Percentiles rank a stretch among this genome's conserved stretches.
Conservation (phyloP, 2,888 invertebrate genomes). For the Ectemnius lituratus region DNA sequence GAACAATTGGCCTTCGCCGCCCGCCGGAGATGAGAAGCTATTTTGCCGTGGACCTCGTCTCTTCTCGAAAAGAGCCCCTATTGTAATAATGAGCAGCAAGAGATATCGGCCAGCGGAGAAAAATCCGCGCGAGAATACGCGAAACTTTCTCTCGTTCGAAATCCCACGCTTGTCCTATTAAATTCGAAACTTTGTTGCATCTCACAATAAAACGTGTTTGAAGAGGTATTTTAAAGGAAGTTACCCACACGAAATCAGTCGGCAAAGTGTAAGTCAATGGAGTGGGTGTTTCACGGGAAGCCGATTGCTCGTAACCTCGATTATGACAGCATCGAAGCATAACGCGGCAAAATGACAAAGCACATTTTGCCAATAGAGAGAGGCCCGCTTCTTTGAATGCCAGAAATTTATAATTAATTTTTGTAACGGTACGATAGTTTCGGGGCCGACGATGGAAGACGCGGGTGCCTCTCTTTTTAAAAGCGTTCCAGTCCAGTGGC, state of each 20-base stretch:
- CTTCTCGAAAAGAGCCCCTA: conserved; percentile 44
- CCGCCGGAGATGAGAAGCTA: conserved; percentile 54
- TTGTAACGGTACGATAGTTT: conserved; percentile 64
- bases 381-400: conserved; percentile 61
- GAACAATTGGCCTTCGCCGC: conserved; percentile 46
- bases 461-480: conserved; percentile 45
- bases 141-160: too few relatives aligned
- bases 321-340: conserved; percentile 65
- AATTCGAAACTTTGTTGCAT: too few relatives aligned
- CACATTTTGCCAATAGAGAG: conserved; percentile 42
- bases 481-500: conserved; percentile 54
- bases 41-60: conserved; percentile 50
- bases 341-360: conserved; percentile 66
- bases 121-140: background rate
- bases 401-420: conserved; percentile 67
- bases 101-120: conserved; percentile 13
- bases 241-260: too few relatives aligned
- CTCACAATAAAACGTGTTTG: too few relatives aligned
- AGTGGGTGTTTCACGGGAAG: conserved; percentile 18
- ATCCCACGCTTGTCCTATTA: too few relatives aligned
- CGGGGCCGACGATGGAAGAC: conserved; percentile 49
- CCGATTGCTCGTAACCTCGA: conserved; percentile 26
- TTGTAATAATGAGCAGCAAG: conserved; percentile 50
- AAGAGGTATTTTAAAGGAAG: too few relatives aligned
- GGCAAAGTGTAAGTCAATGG: background rate